Percentiles rank a stretch among this genome's conserved stretches.
phyloP scores from a whole-genome alignment of 2,888 invertebrate genomes.

The Ceriagrion tenellum region DNA sequence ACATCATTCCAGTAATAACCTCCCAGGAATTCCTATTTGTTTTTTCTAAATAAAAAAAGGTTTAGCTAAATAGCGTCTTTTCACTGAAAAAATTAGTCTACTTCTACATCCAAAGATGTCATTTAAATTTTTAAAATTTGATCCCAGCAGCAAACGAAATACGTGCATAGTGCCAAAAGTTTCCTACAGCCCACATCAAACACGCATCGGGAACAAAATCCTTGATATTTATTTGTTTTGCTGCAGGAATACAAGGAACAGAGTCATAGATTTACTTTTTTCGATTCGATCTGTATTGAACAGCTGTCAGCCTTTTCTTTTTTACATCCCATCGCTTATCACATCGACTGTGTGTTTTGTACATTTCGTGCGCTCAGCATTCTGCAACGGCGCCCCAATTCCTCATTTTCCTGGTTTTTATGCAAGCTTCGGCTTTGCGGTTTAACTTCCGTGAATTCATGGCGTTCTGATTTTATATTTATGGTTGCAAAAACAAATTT shows the following conservation, averaged over 20 bases:
- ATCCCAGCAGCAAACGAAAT: neutral
- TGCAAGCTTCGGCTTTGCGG: too few species aligned
- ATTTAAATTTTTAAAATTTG: neutral
- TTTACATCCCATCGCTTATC: neutral
- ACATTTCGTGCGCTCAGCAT: too few species aligned
- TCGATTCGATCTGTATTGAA: neutral
- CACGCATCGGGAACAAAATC: neutral
- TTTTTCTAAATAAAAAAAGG: neutral
- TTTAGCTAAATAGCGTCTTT: neutral
- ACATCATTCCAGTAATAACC: neutral
- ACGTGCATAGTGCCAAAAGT: neutral
- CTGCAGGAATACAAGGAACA: neutral
- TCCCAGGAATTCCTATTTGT: neutral
- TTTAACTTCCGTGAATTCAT: too few species aligned
- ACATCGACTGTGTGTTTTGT: neutral
- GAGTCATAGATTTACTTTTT: constrained; percentile 1
- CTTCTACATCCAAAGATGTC: neutral
- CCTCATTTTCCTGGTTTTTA: too few species aligned
- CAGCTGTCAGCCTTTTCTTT: neutral
- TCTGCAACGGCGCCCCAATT: too few species aligned
- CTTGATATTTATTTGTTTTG: neutral
- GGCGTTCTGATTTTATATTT: too few species aligned
- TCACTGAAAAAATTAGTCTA: neutral
- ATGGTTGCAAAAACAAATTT: too few species aligned
- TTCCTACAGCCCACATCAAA: neutral